These are phyloP conservation scores for Triops longicaudatus DNA, from an alignment of 1,140 invertebrate genomes.

Conservation along the genomic window DNA sequence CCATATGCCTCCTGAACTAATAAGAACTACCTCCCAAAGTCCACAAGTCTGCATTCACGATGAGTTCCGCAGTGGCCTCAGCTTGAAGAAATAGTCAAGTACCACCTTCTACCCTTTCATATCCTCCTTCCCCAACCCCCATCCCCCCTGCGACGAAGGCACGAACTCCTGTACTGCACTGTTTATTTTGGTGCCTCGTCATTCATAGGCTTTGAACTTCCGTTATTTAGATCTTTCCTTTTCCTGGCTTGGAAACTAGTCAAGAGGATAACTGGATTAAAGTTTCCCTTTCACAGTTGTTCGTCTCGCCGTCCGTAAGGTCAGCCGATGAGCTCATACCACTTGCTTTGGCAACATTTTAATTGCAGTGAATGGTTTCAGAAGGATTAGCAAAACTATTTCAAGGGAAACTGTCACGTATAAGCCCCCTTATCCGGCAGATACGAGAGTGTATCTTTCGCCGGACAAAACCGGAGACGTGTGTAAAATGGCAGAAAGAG, in stretches of 20 bases:
- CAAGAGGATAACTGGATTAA: constrained; percentile 15
- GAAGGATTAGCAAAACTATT: no score
- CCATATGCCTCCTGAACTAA: constrained; percentile 2
- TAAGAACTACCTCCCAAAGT: constrained; percentile 5
- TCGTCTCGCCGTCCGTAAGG: not conserved
- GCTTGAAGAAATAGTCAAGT: not conserved
- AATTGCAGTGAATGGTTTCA: no score
- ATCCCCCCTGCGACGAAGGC: not conserved
- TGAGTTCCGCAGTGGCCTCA: not conserved
- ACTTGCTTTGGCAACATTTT: not conserved
- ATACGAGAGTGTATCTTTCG: no score
- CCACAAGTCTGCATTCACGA: not conserved
- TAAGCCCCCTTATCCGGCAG: no score
- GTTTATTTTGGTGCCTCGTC: not conserved
- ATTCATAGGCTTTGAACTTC: not conserved
- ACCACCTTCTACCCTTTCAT: not conserved
- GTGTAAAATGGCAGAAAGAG: no score
- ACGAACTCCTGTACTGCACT: not conserved
- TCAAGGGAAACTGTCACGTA: no score
- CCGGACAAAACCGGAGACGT: no score
- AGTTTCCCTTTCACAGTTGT: not conserved
- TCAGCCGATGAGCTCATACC: not conserved
- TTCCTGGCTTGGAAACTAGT: constrained; percentile 7
- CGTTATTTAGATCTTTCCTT: not conserved
- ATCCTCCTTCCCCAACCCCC: not conserved